phyloP scores from a whole-genome alignment of 2,797 vertebrate genomes.

The Pogonophryne albipinna region DNA sequence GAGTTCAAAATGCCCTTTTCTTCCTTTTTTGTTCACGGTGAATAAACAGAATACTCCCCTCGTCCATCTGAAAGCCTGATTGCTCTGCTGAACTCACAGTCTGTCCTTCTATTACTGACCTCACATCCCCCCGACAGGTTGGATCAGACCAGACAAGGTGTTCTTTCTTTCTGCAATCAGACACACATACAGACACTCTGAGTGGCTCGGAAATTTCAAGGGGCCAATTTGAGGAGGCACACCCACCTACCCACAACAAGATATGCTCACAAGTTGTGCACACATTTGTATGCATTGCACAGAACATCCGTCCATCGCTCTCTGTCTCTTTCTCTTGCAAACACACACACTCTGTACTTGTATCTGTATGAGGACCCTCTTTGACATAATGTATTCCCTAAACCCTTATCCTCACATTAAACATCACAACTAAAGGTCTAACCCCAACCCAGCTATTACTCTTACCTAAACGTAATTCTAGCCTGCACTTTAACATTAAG shows the following conservation, averaged over 20 bases:
- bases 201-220: constrained; percentile 62
- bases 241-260: constrained; percentile 60
- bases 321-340: constrained; percentile 14
- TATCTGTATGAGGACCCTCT: too few species aligned
- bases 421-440: too few species aligned
- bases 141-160: constrained; percentile 71
- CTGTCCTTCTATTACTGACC: constrained; percentile 75
- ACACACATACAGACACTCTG: constrained; percentile 18
- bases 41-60: constrained; percentile 56
- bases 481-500: too few species aligned
- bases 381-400: too few species aligned
- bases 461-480: too few species aligned
- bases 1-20: constrained; percentile 54
- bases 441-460: too few species aligned
- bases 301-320: constrained; percentile 48
- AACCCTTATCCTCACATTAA: too few species aligned
- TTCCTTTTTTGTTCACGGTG: constrained; percentile 7
- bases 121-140: constrained; percentile 50
- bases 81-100: constrained; percentile 65
- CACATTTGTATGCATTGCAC: constrained; percentile 67
- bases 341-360: constrained; percentile 7
- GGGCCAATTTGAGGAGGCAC: constrained; percentile 70
- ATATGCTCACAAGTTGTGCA: constrained; percentile 54
- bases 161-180: constrained; percentile 62
- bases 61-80: constrained; percentile 59